phyloP scores from a whole-genome alignment of 2,113 vertebrate species.

The Hystrix brachyura region DNA sequence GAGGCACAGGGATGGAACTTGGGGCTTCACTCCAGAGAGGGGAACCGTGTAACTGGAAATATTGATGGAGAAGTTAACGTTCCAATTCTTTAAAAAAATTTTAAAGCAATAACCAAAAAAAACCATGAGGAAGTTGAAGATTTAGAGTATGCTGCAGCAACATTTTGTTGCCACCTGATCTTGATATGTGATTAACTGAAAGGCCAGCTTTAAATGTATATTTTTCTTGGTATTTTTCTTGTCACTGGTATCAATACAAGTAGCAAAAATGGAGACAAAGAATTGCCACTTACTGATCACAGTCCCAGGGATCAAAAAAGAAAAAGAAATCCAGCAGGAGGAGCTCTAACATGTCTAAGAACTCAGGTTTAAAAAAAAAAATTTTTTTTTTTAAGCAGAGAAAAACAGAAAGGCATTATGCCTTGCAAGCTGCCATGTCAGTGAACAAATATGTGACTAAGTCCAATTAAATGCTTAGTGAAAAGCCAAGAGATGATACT shows the following conservation, averaged over 20 bases:
- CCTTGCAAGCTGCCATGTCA: constrained; percentile 76
- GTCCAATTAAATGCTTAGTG: constrained; percentile 80
- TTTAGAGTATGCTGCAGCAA: not conserved
- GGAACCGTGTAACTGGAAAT: not conserved
- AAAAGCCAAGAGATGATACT: constrained; percentile 76
- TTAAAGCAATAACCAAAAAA: not conserved
- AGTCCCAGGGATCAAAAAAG: accelerated
- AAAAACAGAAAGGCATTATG: constrained; percentile 71
- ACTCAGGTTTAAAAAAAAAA: not conserved
- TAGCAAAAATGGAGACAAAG: constrained; percentile 57
- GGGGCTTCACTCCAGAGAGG: not conserved
- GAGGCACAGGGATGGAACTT: not conserved
- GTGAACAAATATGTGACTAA: constrained; percentile 83
- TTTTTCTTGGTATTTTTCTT: not conserved
- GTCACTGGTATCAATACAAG: not conserved
- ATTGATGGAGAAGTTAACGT: not conserved
- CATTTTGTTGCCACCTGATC: not conserved
- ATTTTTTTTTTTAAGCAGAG: constrained; percentile 38
- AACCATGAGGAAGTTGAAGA: not conserved
- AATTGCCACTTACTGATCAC: not conserved
- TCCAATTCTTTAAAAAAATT: not conserved
- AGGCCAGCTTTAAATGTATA: not conserved
- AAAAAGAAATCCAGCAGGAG: constrained; percentile 84
- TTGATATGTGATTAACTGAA: not conserved
- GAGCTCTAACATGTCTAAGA: constrained; percentile 85